phyloP scores from a whole-genome alignment of 2,797 vertebrate genomes.

The Botia almorhae region DNA sequence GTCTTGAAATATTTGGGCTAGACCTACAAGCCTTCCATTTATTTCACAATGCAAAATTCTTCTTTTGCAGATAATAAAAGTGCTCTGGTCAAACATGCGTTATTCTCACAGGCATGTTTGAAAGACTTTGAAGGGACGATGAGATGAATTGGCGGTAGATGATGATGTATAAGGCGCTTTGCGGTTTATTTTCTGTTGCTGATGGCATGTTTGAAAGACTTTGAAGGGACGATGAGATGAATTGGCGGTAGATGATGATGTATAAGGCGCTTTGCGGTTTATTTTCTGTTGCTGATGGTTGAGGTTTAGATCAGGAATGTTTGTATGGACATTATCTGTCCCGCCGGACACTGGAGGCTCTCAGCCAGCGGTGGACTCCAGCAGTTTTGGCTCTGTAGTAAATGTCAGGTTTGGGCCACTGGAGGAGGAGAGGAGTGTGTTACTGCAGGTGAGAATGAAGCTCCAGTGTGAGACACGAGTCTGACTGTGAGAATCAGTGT shows the following conservation, averaged over 20 bases:
- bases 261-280: background rate
- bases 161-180: background rate
- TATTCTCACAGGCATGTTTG: background rate
- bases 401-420: constrained; percentile 66
- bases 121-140: background rate
- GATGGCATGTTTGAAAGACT: background rate
- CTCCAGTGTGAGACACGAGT: background rate
- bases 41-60: too few species aligned
- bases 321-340: constrained; percentile 39
- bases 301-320: background rate
- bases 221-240: background rate
- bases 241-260: background rate
- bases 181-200: too few species aligned
- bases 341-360: constrained; percentile 63
- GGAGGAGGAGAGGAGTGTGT: constrained; percentile 1
- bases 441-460: constrained; percentile 12
- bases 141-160: background rate
- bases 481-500: background rate
- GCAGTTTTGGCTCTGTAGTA: constrained; percentile 73
- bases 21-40: too few species aligned
- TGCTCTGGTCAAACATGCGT: background rate
- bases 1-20: too few species aligned
- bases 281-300: background rate
- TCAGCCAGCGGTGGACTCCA: constrained; percentile 55
- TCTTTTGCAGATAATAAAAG: background rate